Base-by-base conservation (phyloP, 2,888 invertebrate species). In the Scaptomyza flava region DNA sequence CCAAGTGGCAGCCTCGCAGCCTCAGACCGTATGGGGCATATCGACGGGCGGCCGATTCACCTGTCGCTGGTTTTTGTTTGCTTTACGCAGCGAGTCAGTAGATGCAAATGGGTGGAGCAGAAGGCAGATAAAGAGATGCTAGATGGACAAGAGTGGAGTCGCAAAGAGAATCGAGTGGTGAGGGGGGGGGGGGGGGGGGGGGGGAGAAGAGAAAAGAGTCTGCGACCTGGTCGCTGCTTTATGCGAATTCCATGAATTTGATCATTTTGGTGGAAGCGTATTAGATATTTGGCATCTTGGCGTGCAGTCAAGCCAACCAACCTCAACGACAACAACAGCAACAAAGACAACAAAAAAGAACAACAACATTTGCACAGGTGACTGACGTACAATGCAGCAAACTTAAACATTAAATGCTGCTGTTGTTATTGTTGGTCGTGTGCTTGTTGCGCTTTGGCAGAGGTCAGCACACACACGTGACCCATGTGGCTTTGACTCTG, bases 381-480 rank as follows among this genome's bases (percentile, higher is more conserved):
- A 84, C 82, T 72, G 85, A 87, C 79, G 61, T 82, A 81, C 85
- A 87, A 81, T 84, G 84, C 79, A 77, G 60, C 57, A 56, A 51
- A 47, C 34, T 54, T 61, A 52, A 63, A 56, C 64, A 70, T 64
- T 70, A 53, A 67, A 58, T 50, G 52, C 58, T 34, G 41, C 42
- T 50, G 50, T n/a, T 56, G 56, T 20, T 51, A 42, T 56, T 48
- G 54, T 27, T 51, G 56, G 23, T 59, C 51, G 6, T 56, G 27
- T 50, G 74, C 56, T 36, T 66, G 67, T 31, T 41, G 75, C 73
- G 75, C 73, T 69, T 68, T 62, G 76, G 63, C 74, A 67, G 79
- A 84, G 89, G 89, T 89, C 89, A 89, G 81, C 89, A 82, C 79
- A 83, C 89, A 89, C 89, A 87, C 84, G 85, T 89, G 89, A 89